Evolutionary conservation across 2,797 vertebrate species (phyloP).

Genomic region (Eremophila alpestris): DNA sequence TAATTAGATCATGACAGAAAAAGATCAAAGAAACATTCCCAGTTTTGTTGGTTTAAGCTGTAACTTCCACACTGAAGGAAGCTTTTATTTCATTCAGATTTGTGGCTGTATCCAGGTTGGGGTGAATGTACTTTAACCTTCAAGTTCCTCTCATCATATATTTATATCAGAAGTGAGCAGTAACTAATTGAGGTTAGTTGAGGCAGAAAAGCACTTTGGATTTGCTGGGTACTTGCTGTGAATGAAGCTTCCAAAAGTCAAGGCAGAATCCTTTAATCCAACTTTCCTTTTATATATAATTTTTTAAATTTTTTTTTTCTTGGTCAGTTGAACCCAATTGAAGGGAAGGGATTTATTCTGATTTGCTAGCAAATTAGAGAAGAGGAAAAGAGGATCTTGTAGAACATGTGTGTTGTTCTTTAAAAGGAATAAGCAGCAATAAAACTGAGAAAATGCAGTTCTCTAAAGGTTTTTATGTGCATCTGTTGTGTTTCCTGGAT

Average conservation of each 20-base stretch:
- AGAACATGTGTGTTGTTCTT: not conserved
- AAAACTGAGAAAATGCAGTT: not conserved
- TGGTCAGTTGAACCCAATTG: conserved; percentile 15
- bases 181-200: conserved; percentile 43
- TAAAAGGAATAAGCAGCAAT: not conserved
- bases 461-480: not conserved
- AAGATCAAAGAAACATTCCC: not conserved
- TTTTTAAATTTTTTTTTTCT: not conserved
- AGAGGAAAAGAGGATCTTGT: not conserved
- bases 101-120: not conserved
- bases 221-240: conserved; percentile 5
- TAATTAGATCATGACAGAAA: not conserved
- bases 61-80: not conserved
- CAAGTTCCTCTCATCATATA: not conserved
- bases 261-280: conserved; percentile 41
- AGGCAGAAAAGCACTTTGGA: conserved; percentile 44
- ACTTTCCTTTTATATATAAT: not conserved
- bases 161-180: not conserved
- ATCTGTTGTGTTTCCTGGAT: not conserved
- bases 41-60: not conserved
- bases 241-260: conserved; percentile 6
- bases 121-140: not conserved
- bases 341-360: conserved; percentile 27
- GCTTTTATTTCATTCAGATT: not conserved
- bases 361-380: not conserved